Evolutionary conservation across 2,797 vertebrate genomes (phyloP), one percentile per base, ranked within the genome.

Genomic region (Lutjanus campechanus): DNA sequence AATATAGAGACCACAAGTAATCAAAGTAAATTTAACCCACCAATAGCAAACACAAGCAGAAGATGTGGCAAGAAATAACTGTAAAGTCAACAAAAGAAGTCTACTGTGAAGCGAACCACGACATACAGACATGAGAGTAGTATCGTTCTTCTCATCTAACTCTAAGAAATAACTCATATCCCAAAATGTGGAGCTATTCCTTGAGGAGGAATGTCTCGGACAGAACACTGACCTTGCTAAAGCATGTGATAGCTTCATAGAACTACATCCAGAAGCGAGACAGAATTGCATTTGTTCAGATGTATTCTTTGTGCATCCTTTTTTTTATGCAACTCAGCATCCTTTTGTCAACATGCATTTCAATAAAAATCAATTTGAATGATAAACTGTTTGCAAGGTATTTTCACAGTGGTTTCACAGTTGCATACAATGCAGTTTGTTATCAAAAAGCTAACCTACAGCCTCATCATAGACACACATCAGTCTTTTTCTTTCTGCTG

Each of bases 301-400:
- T 11, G 22, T 25, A 41, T 69, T 67, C 53, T 55, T 71, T 9
- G 56, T 61, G 55, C 41, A 40, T 54, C 20, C 7, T 63, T 11
- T 73, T 85, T 66, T 47, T 29, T 36, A 36, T 75, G 47, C 60
- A 44, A 20, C 5, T 1, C 17, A 16, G 49, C 43, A 62, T 66
- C 3, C 11, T 62, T 64, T n/a, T 68, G 65, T 61, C 36, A 70
- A 53, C 13, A 1, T 73, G 22, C 40, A 47, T 67, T 76, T 70
- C 3, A 72, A 55, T 49, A 67, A 67, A 82, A 56, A 76, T 79
- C 56, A 10, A 16, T 82, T 73, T 69, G 25, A 63, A 71, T 70
- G 63, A 67, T 44, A 77, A 77, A 43, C 36, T 25, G 29, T n/a
- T 25, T 36, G 47, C 22, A 68, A 70, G 43, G 51, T 73, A 8